phyloP scores from a whole-genome alignment of 2,797 vertebrate species.

The Myotis daubentonii region DNA sequence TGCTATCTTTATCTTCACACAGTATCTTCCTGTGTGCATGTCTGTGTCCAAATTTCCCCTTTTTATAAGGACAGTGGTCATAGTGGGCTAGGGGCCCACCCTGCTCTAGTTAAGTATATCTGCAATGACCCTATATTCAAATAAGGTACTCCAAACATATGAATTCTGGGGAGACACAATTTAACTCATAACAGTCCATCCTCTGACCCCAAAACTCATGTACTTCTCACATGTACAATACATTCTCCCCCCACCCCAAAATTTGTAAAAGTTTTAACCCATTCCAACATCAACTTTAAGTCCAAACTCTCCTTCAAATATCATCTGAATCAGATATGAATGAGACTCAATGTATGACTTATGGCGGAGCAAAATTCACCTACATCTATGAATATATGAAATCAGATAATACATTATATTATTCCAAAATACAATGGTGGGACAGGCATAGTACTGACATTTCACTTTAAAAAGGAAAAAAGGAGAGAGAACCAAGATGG shows the following conservation, averaged over 20 bases:
- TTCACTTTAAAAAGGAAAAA: background rate
- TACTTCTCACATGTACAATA: background rate
- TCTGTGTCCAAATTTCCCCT: background rate
- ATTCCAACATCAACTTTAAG: background rate
- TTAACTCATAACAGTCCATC: background rate
- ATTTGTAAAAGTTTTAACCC: background rate
- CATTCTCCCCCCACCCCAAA: background rate
- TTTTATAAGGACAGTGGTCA: background rate
- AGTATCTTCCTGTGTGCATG: background rate
- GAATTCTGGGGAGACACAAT: background rate
- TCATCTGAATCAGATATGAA: background rate
- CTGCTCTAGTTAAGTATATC: background rate
- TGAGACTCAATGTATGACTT: background rate
- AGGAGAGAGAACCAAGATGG: no score
- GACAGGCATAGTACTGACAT: background rate
- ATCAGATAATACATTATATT: background rate
- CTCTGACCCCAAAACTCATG: background rate
- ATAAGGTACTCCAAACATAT: background rate
- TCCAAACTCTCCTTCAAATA: background rate
- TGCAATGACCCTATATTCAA: background rate
- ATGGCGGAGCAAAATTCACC: background rate
- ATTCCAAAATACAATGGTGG: background rate
- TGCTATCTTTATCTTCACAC: background rate
- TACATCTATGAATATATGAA: background rate
- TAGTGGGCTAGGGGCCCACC: background rate